Evolutionary conservation across 2,113 vertebrate species (phyloP).

Genomic region (Oreocharis arfaki): DNA sequence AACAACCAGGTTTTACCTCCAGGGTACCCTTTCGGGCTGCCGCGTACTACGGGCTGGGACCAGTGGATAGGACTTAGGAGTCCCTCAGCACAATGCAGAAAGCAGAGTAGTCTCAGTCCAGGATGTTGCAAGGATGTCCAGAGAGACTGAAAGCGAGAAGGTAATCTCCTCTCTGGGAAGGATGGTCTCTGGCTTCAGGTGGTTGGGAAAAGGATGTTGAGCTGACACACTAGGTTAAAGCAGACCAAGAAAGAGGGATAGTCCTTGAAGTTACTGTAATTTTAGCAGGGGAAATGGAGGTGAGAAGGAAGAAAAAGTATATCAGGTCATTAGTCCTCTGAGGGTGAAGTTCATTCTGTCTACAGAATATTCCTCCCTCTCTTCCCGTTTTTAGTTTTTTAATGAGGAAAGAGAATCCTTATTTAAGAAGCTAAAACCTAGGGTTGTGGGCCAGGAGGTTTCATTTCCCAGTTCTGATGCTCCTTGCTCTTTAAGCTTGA

Average conservation of each 20-base stretch:
- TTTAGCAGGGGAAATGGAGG: neutral
- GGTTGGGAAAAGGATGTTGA: neutral
- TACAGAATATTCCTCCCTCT: neutral
- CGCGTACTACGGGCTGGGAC: neutral
- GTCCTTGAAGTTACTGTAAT: neutral
- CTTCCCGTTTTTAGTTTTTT: slow-evolving; percentile 14
- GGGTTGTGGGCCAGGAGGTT: neutral
- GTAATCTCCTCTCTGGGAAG: neutral
- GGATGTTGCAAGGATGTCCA: neutral
- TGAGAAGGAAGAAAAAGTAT: neutral
- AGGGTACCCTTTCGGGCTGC: slow-evolving; percentile 10
- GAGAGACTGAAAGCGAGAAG: neutral
- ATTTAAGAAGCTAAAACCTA: slow-evolving; percentile 17
- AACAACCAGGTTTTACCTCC: slow-evolving; percentile 41
- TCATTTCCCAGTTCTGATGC: neutral
- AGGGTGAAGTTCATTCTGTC: neutral
- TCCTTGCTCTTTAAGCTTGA: neutral
- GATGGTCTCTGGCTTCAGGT: neutral
- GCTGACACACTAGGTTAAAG: neutral
- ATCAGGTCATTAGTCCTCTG: slow-evolving; percentile 36
- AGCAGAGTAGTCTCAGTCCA: neutral
- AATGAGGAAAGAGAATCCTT: slow-evolving; percentile 22
- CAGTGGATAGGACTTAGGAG: neutral
- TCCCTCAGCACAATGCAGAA: neutral
- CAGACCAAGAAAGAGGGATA: neutral